phyloP scores from a whole-genome alignment of 2,888 invertebrate genomes.

The Eilema caniola region DNA sequence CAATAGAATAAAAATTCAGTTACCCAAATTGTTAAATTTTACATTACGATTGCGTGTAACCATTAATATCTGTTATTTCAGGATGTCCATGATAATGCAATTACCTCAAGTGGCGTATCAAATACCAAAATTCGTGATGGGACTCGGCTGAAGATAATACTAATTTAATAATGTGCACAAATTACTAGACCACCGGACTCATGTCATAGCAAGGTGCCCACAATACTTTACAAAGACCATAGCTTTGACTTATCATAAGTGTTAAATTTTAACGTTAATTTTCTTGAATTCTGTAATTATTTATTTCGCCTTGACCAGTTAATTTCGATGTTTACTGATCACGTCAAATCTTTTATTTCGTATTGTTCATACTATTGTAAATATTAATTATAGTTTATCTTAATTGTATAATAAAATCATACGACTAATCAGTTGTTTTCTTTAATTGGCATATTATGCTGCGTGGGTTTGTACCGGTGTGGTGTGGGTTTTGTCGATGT shows the following conservation, averaged over 20 bases:
- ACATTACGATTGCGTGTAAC: conserved; percentile 12
- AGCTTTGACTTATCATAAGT: conserved; percentile 31
- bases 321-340: conserved; percentile 15
- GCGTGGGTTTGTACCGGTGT: too few species aligned
- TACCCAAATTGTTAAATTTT: neutral
- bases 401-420: conserved; percentile 45
- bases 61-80: conserved; percentile 76
- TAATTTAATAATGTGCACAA: conserved; percentile 46
- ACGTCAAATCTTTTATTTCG: conserved; percentile 24
- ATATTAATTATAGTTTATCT: conserved; percentile 44
- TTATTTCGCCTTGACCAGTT: conserved; percentile 6
- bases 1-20: too few species aligned
- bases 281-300: conserved; percentile 37
- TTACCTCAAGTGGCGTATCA: conserved; percentile 94
- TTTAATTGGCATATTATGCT: neutral
- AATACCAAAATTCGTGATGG: conserved; percentile 95
- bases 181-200: conserved; percentile 59
- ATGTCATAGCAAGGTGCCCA: conserved; percentile 48
- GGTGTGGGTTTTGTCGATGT: too few species aligned
- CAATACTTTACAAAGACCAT: conserved; percentile 22
- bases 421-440: conserved; percentile 20
- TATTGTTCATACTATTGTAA: conserved; percentile 43
- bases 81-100: conserved; percentile 95
- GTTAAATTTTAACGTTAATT: conserved; percentile 37
- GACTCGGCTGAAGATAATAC: conserved; percentile 88